These are phyloP conservation scores for Atractosteus spatula DNA, from an alignment of 2,113 vertebrate genomes.

Conservation along the genomic window DNA sequence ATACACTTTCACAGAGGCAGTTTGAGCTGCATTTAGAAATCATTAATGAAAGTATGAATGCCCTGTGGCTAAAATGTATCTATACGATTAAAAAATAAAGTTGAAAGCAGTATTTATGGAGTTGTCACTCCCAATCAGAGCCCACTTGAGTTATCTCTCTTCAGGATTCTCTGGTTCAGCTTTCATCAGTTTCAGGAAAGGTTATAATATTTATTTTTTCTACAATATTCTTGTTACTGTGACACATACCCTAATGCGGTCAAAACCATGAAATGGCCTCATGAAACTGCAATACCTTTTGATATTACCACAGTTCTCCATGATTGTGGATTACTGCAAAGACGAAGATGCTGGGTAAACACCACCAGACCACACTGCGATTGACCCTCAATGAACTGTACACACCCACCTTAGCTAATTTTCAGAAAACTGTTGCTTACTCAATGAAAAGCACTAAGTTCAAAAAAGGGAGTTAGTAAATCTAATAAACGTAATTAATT, in stretches of 20 bases:
- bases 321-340: too few species aligned
- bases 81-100: conserved; percentile 30
- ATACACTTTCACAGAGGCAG: not conserved
- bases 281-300: too few species aligned
- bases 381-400: too few species aligned
- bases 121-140: conserved; percentile 29
- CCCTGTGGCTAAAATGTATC: conserved; percentile 24
- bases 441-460: too few species aligned
- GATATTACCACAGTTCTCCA: too few species aligned
- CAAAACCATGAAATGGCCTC: conserved; percentile 36
- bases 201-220: conserved; percentile 30
- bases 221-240: conserved; percentile 3
- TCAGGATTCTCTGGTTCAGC: conserved; percentile 25
- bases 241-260: conserved; percentile 19
- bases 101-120: conserved; percentile 7
- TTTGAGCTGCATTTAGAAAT: conserved; percentile 23
- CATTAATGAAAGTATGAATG: conserved; percentile 36
- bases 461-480: too few species aligned
- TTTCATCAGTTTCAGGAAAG: conserved; percentile 35
- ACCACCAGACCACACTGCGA: too few species aligned
- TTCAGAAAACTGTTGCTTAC: too few species aligned
- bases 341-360: too few species aligned
- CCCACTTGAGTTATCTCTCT: conserved; percentile 26
- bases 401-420: too few species aligned
- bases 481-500: too few species aligned